A percentile compares a stretch with the other conserved stretches of the same genome.
These are phyloP conservation scores for Ips nitidus DNA, from an alignment of 1,140 invertebrate genomes.

Conservation along the genomic window DNA sequence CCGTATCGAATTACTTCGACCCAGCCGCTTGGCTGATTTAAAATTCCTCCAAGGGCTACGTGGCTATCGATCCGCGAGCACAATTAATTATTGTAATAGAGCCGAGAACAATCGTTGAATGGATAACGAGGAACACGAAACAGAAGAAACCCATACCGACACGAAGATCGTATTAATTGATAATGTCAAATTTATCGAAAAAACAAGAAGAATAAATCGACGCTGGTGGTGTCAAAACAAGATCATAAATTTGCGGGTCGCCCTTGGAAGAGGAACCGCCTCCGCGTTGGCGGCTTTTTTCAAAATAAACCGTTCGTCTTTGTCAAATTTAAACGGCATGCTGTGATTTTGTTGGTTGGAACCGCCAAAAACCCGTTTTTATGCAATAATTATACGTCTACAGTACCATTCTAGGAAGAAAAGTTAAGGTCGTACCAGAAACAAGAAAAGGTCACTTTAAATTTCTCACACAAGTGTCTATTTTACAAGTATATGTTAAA, in stretches of 20 bases:
- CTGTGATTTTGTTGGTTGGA: not conserved
- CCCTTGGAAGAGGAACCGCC: constrained; percentile 20
- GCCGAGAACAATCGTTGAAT: constrained; percentile 1
- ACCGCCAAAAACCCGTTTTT: not conserved
- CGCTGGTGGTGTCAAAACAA: constrained; percentile 27
- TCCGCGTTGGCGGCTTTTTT: constrained; percentile 13
- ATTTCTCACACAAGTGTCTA: no score
- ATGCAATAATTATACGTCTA: not conserved
- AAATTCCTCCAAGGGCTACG: not conserved
- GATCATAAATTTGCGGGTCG: constrained; percentile 20
- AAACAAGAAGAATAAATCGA: constrained; percentile 24
- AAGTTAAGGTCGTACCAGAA: no score
- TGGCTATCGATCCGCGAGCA: not conserved
- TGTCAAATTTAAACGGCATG: constrained; percentile 25
- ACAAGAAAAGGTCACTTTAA: no score
- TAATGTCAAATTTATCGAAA: constrained; percentile 27
- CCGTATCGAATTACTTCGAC: not conserved
- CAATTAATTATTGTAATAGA: constrained; percentile 11
- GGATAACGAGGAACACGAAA: constrained; percentile 8
- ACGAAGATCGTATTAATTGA: constrained; percentile 23
- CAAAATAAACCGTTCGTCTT: constrained; percentile 25
- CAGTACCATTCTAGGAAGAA: no score
- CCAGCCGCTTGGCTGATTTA: not conserved
- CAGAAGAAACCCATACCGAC: constrained; percentile 15
- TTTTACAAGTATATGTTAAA: no score